Evolutionary conservation across 1,140 invertebrate species (phyloP).

Genomic region (Whitmania pigra): DNA sequence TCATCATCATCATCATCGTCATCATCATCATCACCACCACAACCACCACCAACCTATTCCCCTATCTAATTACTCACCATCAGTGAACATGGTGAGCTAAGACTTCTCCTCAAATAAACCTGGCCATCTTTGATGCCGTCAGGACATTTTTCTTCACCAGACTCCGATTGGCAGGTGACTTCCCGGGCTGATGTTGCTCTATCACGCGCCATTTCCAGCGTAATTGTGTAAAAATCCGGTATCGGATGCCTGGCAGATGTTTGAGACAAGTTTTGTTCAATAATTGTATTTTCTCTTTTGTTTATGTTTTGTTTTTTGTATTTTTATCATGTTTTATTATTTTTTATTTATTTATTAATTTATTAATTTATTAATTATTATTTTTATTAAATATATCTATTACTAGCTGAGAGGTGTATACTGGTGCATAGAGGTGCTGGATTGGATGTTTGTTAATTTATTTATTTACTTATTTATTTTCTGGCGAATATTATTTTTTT

Average conservation of each 20-base stretch:
- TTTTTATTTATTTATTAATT: too few relatives aligned
- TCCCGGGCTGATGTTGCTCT: constrained; percentile 19
- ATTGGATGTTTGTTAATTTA: too few relatives aligned
- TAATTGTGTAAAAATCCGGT: constrained; percentile 26
- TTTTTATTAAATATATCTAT: too few relatives aligned
- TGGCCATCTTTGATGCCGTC: constrained; percentile 16
- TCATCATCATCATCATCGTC: background rate
- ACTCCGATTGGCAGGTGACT: constrained; percentile 21
- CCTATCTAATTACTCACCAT: constrained; percentile 22
- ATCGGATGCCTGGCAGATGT: constrained; percentile 22
- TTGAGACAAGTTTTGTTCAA: too few relatives aligned
- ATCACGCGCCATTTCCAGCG: constrained; percentile 24
- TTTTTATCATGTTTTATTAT: too few relatives aligned
- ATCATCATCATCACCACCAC: constrained; percentile 5
- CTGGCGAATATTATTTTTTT: too few relatives aligned
- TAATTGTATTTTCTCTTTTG: too few relatives aligned
- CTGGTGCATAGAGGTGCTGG: too few relatives aligned
- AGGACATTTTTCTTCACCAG: constrained; percentile 11
- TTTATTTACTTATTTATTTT: too few relatives aligned
- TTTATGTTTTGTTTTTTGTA: too few relatives aligned
- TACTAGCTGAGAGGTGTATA: too few relatives aligned
- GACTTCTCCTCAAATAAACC: constrained; percentile 18
- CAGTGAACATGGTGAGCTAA: constrained; percentile 23
- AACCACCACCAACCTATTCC: background rate
- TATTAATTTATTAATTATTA: too few relatives aligned